These are phyloP conservation scores for Sinocyclocheilus grahami DNA, from an alignment of 2,113 vertebrate species.

Conservation along the genomic window DNA sequence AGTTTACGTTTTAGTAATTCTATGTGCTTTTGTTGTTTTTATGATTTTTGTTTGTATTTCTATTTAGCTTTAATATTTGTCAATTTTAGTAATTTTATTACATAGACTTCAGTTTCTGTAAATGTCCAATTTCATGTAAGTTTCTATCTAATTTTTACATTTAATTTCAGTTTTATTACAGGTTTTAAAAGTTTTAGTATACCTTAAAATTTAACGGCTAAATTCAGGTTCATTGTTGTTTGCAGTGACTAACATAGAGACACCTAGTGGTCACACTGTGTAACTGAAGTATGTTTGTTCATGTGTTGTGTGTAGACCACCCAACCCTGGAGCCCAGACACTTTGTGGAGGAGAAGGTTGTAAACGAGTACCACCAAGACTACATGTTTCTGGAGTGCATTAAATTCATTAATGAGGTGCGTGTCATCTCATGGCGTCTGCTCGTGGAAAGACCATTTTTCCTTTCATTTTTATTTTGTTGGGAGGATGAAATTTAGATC, in stretches of 20 bases:
- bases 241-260: constrained; percentile 13
- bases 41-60: not conserved
- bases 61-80: not conserved
- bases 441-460: not conserved
- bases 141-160: not conserved
- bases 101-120: no score
- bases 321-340: constrained; percentile 88
- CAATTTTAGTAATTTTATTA: not conserved
- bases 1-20: not conserved
- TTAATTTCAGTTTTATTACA: not conserved
- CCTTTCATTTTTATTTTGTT: not conserved
- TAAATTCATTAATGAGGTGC: constrained; percentile 88
- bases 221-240: not conserved
- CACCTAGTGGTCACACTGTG: constrained; percentile 54
- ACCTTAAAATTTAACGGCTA: not conserved
- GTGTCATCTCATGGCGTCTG: not conserved
- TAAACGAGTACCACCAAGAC: constrained; percentile 90
- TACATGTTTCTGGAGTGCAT: constrained; percentile 98
- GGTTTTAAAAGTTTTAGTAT: not conserved
- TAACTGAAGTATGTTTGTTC: constrained; percentile 32
- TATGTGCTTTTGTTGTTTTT: not conserved
- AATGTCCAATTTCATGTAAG: not conserved
- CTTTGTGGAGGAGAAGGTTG: constrained; percentile 89
- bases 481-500: not conserved
- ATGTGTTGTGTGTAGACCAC: constrained; percentile 77